These are phyloP conservation scores for Poeciliopsis prolifica DNA, from an alignment of 2,113 vertebrate genomes.

Conservation along the genomic window DNA sequence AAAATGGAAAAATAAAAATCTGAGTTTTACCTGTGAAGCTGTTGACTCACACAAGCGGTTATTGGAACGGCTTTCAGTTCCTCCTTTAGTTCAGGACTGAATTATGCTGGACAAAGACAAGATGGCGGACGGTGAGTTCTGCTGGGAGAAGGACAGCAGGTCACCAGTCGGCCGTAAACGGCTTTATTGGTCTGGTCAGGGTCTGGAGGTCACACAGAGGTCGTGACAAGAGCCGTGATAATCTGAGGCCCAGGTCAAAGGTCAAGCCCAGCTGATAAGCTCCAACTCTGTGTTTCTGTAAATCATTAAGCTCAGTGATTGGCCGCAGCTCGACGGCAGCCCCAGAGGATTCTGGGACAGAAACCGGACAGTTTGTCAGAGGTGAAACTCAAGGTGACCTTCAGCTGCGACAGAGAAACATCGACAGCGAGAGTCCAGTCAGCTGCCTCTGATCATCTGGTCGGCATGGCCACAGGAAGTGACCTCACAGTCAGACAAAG, in stretches of 20 bases:
- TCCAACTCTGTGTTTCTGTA: slow-evolving; percentile 66
- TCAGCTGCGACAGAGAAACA: background rate
- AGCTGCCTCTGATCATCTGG: too few relatives aligned
- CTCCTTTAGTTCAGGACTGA: background rate
- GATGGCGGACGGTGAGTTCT: slow-evolving; percentile 8
- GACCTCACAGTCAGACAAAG: too few relatives aligned
- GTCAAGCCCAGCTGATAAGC: slow-evolving; percentile 77
- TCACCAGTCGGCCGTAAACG: slow-evolving; percentile 65
- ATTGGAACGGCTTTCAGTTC: too few relatives aligned
- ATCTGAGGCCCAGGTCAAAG: slow-evolving; percentile 76
- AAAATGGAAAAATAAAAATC: too few relatives aligned
- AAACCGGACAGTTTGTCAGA: slow-evolving; percentile 60
- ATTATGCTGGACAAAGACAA: background rate
- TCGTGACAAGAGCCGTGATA: slow-evolving; percentile 53
- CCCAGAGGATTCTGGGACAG: slow-evolving; percentile 57
- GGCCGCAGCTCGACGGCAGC: slow-evolving; percentile 46
- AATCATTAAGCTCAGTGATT: slow-evolving; percentile 79
- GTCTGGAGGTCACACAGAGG: slow-evolving; percentile 64
- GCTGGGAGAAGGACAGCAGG: slow-evolving; percentile 43
- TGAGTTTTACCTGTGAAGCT: too few relatives aligned
- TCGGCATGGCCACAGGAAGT: too few relatives aligned
- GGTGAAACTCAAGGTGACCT: slow-evolving; percentile 41
- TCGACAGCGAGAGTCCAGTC: too few relatives aligned
- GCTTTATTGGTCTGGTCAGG: slow-evolving; percentile 70
- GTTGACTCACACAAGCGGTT: too few relatives aligned